Evolutionary conservation across 2,113 vertebrate genomes (phyloP).

Genomic region (Notothenia rossii): DNA sequence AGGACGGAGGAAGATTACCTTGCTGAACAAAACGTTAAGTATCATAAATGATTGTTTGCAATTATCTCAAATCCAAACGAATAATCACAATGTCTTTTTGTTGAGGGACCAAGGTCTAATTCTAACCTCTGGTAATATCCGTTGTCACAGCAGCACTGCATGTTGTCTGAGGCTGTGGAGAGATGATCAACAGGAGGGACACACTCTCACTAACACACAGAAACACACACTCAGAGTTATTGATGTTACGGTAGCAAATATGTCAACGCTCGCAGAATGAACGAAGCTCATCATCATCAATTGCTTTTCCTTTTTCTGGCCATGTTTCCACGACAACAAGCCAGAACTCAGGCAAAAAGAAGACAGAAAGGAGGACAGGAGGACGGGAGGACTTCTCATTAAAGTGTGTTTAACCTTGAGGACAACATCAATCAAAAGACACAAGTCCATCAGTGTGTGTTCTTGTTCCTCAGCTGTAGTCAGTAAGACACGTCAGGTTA

Average conservation of each 20-base stretch:
- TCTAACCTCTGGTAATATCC: too few relatives aligned
- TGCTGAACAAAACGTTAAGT: too few relatives aligned
- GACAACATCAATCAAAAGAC: conserved; percentile 47
- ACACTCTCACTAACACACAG: not conserved
- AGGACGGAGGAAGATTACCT: too few relatives aligned
- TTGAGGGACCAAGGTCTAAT: too few relatives aligned
- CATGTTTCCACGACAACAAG: conserved; percentile 19
- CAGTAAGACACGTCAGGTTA: not conserved
- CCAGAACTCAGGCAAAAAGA: conserved; percentile 9
- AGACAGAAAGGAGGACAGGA: not conserved
- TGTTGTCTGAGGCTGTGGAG: conserved; percentile 4
- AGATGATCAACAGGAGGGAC: conserved; percentile 10
- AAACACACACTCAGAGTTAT: conserved; percentile 16
- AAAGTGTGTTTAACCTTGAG: conserved; percentile 46
- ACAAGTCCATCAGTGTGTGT: conserved; percentile 25
- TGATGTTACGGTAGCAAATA: conserved; percentile 50
- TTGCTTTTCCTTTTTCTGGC: conserved; percentile 17
- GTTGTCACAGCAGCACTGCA: too few relatives aligned
- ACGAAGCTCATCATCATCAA: conserved; percentile 48
- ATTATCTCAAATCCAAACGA: too few relatives aligned
- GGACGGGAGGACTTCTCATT: conserved; percentile 27
- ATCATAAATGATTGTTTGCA: too few relatives aligned
- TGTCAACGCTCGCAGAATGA: conserved; percentile 40
- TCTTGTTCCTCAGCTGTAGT: conserved; percentile 25
- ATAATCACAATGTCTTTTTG: too few relatives aligned